These are phyloP conservation scores for Drosophila lini DNA, from an alignment of 1,140 invertebrate species.

Conservation along the genomic window DNA sequence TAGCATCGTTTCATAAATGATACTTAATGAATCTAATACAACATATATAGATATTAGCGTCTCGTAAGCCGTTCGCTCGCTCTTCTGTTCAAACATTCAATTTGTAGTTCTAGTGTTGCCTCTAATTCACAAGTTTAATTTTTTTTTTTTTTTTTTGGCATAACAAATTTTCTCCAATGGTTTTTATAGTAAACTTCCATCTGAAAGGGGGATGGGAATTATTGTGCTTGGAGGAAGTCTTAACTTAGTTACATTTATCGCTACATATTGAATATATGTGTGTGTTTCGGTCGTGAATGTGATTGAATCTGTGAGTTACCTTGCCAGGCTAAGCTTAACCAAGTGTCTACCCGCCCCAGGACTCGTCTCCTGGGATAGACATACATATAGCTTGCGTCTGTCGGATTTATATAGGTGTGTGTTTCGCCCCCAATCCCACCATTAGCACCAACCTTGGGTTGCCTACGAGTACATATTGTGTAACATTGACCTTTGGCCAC, in stretches of 20 bases:
- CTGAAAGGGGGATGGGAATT: constrained; percentile 24
- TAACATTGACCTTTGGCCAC: constrained; percentile 67
- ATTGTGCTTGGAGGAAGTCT: constrained; percentile 57
- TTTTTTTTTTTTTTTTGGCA: constrained; percentile 54
- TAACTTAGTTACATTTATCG: constrained; percentile 65
- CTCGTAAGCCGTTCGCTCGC: constrained; percentile 64
- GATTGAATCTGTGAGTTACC: constrained; percentile 53
- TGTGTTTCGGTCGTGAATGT: constrained; percentile 29
- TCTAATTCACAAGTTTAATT: constrained; percentile 6
- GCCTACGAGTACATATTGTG: constrained; percentile 28
- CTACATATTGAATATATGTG: constrained; percentile 57
- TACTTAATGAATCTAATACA: constrained; percentile 73
- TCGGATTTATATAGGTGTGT: constrained; percentile 10
- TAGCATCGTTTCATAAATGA: constrained; percentile 57
- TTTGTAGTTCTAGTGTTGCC: constrained; percentile 21
- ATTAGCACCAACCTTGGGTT: constrained; percentile 70
- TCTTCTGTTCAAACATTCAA: constrained; percentile 21
- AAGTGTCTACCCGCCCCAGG: constrained; percentile 18
- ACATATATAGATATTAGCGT: constrained; percentile 78
- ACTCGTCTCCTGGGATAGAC: neutral
- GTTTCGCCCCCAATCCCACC: constrained; percentile 35
- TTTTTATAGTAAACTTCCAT: constrained; percentile 42
- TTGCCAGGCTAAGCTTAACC: constrained; percentile 51
- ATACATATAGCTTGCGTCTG: constrained; percentile 25
- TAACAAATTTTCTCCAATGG: constrained; percentile 58